These are phyloP conservation scores for Brachypalpus laphriformis DNA, from an alignment of 2,888 invertebrate genomes.

Conservation along the genomic window DNA sequence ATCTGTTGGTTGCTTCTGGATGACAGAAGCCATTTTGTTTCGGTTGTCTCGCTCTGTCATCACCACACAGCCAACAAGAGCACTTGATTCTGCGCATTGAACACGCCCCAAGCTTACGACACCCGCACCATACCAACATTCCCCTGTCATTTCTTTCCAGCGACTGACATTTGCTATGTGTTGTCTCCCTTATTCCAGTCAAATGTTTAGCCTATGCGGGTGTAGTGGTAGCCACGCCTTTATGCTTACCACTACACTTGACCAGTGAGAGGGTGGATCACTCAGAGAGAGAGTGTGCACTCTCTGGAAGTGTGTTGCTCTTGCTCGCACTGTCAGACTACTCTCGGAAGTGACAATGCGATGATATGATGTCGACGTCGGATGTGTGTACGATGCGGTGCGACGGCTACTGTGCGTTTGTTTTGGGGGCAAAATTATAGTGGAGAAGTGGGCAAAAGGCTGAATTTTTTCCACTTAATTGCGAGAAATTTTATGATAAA, in stretches of 20 bases:
- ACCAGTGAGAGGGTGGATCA: conserved; percentile 54
- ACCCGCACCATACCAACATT: conserved; percentile 59
- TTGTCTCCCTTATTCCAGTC: conserved; percentile 73
- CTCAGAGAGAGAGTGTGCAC: conserved; percentile 58
- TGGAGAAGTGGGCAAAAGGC: conserved; percentile 48
- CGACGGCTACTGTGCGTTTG: conserved; percentile 57
- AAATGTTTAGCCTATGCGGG: conserved; percentile 41
- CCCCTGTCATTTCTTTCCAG: conserved; percentile 13
- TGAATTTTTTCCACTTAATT: neutral
- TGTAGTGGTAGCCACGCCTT: conserved; percentile 74
- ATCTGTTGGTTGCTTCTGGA: conserved; percentile 79
- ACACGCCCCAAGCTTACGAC: conserved; percentile 67
- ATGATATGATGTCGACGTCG: conserved; percentile 24
- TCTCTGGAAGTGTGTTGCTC: conserved; percentile 45
- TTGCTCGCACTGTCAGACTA: conserved; percentile 55
- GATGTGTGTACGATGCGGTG: conserved; percentile 52
- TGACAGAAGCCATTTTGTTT: conserved; percentile 83
- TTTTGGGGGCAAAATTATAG: conserved; percentile 13
- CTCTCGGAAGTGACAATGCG: conserved; percentile 65
- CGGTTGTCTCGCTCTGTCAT: conserved; percentile 76
- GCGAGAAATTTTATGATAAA: neutral
- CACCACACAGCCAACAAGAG: neutral
- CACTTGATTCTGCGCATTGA: conserved; percentile 67
- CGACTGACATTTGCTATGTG: neutral
- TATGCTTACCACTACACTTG: conserved; percentile 29